These are phyloP conservation scores for Whitmania pigra DNA, from an alignment of 1,140 invertebrate species.

Conservation along the genomic window DNA sequence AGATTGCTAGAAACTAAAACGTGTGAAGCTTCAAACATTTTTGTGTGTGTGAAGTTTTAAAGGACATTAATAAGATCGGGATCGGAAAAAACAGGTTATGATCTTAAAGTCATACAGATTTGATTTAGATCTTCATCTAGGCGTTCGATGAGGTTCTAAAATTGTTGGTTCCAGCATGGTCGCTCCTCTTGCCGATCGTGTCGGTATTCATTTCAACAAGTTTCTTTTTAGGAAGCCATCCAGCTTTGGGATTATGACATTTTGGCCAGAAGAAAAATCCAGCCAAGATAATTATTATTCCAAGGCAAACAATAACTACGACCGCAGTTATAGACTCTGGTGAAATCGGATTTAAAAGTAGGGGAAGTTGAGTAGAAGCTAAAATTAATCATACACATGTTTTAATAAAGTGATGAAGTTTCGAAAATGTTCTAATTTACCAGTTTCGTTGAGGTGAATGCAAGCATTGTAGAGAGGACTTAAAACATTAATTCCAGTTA, in stretches of 20 bases:
- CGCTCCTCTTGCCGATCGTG: too few relatives aligned
- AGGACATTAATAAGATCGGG: too few relatives aligned
- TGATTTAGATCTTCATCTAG: too few relatives aligned
- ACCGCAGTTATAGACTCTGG: slow-evolving; percentile 7
- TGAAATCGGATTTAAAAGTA: slow-evolving; percentile 13
- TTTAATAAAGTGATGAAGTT: background rate
- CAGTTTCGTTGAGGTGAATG: background rate
- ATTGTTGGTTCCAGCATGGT: too few relatives aligned
- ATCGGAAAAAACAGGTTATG: too few relatives aligned
- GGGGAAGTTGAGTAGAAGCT: background rate
- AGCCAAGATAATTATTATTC: slow-evolving; percentile 5
- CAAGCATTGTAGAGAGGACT: background rate
- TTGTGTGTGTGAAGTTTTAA: too few relatives aligned
- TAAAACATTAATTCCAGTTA: background rate
- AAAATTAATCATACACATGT: background rate
- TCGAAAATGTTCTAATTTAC: background rate
- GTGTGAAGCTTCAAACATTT: too few relatives aligned
- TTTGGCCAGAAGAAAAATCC: slow-evolving; percentile 21
- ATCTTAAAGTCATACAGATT: too few relatives aligned
- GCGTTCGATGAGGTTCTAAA: too few relatives aligned
- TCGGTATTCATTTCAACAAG: too few relatives aligned
- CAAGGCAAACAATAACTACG: slow-evolving; percentile 14
- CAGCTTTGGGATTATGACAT: slow-evolving; percentile 11
- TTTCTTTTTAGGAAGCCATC: slow-evolving; percentile 13
- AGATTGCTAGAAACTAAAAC: too few relatives aligned